Percentiles rank a stretch among this genome's conserved stretches.
These are phyloP conservation scores for Mus spretus DNA, from an alignment of 2,797 vertebrate genomes.

Conservation along the genomic window DNA sequence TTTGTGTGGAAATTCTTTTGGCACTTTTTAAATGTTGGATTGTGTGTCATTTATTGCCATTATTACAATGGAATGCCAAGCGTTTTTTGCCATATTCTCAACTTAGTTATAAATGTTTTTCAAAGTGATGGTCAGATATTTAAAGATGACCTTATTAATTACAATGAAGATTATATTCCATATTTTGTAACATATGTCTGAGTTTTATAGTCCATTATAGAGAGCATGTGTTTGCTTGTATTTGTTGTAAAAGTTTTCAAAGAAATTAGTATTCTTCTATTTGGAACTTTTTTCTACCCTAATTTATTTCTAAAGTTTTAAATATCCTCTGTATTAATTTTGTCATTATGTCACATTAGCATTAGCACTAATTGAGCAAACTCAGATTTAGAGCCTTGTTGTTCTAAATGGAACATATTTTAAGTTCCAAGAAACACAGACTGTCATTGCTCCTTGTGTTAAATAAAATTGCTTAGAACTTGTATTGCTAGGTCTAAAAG, in stretches of 20 bases:
- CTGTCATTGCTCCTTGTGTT: background rate
- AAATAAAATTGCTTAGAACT: conserved; percentile 68
- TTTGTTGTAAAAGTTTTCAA: conserved; percentile 49
- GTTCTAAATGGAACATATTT: conserved; percentile 48
- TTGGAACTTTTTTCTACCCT: conserved; percentile 36
- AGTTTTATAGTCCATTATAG: background rate
- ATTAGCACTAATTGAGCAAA: conserved; percentile 71
- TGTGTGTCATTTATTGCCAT: background rate
- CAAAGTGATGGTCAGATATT: background rate
- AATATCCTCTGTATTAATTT: conserved; percentile 64
- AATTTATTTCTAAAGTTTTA: conserved; percentile 74
- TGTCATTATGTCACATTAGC: conserved; percentile 62
- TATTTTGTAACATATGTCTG: conserved; percentile 22
- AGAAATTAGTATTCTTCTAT: conserved; percentile 51
- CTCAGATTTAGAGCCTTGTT: conserved; percentile 44
- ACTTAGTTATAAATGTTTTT: conserved; percentile 36
- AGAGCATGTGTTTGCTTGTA: background rate
- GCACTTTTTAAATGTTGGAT: background rate
- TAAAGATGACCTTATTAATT: conserved; percentile 26
- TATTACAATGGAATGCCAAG: background rate
- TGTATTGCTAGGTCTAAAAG: conserved; percentile 64
- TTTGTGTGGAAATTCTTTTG: background rate
- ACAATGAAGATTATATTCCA: conserved; percentile 48
- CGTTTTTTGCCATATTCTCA: background rate
- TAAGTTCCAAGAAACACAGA: conserved; percentile 68